Conservation (phyloP, 2,113 vertebrate genomes). For the Phycodurus eques region DNA sequence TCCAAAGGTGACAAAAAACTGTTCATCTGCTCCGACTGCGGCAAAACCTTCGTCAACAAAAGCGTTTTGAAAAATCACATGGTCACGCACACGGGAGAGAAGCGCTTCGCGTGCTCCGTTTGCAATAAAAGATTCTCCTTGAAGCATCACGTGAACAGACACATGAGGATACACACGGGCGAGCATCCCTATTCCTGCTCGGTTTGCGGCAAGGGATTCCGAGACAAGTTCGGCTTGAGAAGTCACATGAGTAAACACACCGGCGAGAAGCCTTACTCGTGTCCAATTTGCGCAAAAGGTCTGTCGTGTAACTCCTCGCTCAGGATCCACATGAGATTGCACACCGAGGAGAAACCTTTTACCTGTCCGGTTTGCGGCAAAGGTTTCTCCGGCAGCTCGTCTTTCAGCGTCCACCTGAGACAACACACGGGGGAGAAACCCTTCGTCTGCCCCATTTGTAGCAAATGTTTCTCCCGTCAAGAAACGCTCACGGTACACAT, state of each 20-base stretch:
- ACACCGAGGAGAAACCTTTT: background rate
- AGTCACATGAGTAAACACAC: conserved; percentile 11
- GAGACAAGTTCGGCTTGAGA: background rate
- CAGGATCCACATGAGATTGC: background rate
- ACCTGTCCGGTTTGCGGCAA: background rate
- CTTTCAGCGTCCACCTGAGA: background rate
- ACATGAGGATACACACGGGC: conserved; percentile 1
- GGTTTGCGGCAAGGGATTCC: background rate
- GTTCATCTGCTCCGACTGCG: background rate
- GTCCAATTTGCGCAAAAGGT: background rate
- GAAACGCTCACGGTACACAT: background rate
- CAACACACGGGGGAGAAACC: conserved; percentile 3
- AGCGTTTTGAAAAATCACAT: background rate
- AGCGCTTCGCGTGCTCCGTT: background rate
- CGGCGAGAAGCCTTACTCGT: background rate
- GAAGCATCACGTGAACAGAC: background rate
- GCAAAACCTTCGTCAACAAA: background rate
- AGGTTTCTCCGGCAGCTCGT: background rate
- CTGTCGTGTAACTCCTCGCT: background rate
- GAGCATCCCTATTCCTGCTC: conserved; percentile 4
- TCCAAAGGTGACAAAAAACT: background rate
- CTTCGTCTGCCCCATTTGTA: background rate
- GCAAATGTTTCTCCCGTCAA: background rate
- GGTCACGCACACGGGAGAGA: background rate
- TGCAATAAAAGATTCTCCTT: background rate